Percentiles rank a stretch among this genome's conserved stretches.
Conservation (phyloP, 2,797 vertebrate species). For the Thamnophis elegans region DNA sequence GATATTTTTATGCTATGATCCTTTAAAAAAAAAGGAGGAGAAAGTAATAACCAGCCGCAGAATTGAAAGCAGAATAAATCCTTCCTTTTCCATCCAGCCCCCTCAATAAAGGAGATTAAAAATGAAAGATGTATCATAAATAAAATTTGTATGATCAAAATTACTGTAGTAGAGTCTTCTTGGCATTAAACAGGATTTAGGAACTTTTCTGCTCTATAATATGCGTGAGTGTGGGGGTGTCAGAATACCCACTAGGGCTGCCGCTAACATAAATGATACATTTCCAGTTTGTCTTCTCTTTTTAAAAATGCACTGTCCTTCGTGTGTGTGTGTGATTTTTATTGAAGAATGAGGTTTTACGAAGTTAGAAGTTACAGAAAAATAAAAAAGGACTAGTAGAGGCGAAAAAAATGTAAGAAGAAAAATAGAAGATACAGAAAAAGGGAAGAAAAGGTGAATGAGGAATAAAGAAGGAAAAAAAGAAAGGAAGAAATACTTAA, state of each 20-base stretch:
- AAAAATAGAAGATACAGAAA: background rate
- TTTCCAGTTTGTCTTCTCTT: background rate
- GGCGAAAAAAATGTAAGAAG: background rate
- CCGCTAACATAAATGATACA: background rate
- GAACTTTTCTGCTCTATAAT: slow-evolving; percentile 34
- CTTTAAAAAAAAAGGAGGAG: background rate
- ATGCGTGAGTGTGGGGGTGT: background rate
- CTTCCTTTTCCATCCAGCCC: slow-evolving; percentile 54
- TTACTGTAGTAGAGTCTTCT: slow-evolving; percentile 63
- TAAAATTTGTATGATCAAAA: slow-evolving; percentile 69
- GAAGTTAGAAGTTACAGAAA: background rate
- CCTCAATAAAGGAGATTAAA: slow-evolving; percentile 67
- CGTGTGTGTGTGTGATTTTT: background rate
- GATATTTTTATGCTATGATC: slow-evolving; percentile 24
- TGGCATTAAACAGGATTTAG: slow-evolving; percentile 61
- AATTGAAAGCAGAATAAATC: slow-evolving; percentile 65
- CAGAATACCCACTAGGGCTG: background rate
- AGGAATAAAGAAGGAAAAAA: background rate
- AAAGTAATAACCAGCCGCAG: slow-evolving; percentile 29
- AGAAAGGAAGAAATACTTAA: background rate
- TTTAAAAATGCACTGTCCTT: background rate
- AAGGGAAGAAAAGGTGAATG: background rate
- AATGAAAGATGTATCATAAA: slow-evolving; percentile 62
- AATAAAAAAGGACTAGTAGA: background rate
- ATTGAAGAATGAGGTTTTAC: background rate